phyloP scores from a whole-genome alignment of 1,140 invertebrate genomes.

The Heliconius himera region DNA sequence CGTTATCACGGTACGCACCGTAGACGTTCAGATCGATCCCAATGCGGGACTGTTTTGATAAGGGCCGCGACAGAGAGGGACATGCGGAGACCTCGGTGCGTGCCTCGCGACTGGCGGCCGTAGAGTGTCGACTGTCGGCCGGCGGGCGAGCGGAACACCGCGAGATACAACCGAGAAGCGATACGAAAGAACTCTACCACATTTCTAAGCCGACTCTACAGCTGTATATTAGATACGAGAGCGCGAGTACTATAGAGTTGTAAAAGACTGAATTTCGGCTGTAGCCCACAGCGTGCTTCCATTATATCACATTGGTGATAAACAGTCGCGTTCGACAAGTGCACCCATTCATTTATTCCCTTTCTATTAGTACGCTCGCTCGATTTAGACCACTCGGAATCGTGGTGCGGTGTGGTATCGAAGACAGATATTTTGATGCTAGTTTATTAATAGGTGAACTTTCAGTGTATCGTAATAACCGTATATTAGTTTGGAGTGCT shows the following conservation, averaged over 20 bases:
- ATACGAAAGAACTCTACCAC: conserved; percentile 32
- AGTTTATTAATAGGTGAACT: conserved; percentile 32
- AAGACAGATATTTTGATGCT: conserved; percentile 38
- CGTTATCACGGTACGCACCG: conserved; percentile 60
- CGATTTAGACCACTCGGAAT: conserved; percentile 43
- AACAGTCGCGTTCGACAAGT: conserved; percentile 54
- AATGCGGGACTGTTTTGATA: conserved; percentile 68
- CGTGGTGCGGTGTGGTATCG: conserved; percentile 29
- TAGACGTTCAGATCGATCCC: conserved; percentile 69
- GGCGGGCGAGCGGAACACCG: conserved; percentile 24
- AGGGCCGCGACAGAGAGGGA: conserved; percentile 48
- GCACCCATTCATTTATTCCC: conserved; percentile 61
- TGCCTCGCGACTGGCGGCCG: conserved; percentile 61
- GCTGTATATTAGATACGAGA: conserved; percentile 2
- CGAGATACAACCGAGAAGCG: conserved; percentile 25
- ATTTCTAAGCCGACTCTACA: conserved; percentile 22
- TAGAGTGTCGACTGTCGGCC: conserved; percentile 47
- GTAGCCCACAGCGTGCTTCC: conserved; percentile 6
- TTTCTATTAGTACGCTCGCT: conserved; percentile 33
- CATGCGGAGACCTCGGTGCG: conserved; percentile 53
- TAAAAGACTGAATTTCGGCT: conserved; percentile 25
- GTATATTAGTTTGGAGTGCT: not conserved
- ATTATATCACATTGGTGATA: conserved; percentile 30
- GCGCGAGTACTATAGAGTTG: conserved; percentile 17
- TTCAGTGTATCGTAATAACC: conserved; percentile 9